A percentile compares a stretch with the other conserved stretches of the same genome.
phyloP scores from a whole-genome alignment of 2,797 vertebrate species.

The Carcharodon carcharias region DNA sequence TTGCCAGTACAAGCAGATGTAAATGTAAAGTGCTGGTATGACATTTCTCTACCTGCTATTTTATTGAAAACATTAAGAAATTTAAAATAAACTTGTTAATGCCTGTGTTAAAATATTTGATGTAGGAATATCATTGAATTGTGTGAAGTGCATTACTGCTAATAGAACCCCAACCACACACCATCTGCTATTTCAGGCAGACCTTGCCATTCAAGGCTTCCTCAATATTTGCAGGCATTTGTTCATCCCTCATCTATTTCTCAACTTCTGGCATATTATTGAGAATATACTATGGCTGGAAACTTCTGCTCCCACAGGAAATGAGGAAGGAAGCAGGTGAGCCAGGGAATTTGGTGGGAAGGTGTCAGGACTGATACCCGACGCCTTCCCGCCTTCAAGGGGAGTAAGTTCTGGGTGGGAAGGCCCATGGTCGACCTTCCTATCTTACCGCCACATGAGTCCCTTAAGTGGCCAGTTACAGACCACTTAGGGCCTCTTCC shows the following conservation, averaged over 20 bases:
- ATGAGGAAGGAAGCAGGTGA: too few relatives aligned
- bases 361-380: too few relatives aligned
- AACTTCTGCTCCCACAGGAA: too few relatives aligned
- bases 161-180: background rate
- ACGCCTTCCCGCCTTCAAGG: too few relatives aligned
- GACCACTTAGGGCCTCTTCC: too few relatives aligned
- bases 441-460: too few relatives aligned
- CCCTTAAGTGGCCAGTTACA: too few relatives aligned
- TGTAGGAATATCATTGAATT: background rate
- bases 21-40: background rate
- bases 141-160: background rate
- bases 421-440: too few relatives aligned
- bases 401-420: too few relatives aligned
- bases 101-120: background rate
- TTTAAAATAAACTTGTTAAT: background rate
- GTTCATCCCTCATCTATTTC: background rate
- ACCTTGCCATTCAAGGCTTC: background rate
- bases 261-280: background rate
- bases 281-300: background rate
- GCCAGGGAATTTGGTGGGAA: too few relatives aligned
- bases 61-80: background rate
- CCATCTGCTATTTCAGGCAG: background rate
- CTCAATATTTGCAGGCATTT: background rate
- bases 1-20: background rate
- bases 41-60: too few relatives aligned